Conservation (phyloP, 2,797 vertebrate genomes). For the Catamblyrhynchus diadema region DNA sequence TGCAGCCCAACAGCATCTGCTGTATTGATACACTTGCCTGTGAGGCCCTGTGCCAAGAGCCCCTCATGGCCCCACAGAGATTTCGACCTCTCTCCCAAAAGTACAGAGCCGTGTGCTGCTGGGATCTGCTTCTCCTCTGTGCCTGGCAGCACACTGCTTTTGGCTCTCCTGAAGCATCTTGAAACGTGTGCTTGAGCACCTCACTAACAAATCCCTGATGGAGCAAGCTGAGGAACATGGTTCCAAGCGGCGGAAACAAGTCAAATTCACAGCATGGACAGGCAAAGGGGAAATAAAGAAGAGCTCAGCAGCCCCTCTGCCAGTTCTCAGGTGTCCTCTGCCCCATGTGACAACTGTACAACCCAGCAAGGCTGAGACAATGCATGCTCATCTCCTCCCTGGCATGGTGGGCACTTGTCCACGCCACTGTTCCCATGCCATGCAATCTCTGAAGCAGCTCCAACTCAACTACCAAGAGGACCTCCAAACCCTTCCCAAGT, state of each 20-base stretch:
- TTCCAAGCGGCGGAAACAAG: rapidly evolving
- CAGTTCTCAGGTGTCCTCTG: background rate
- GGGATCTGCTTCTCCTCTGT: background rate
- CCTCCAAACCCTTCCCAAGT: background rate
- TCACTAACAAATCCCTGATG: rapidly evolving
- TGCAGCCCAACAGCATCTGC: background rate
- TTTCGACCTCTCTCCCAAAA: background rate
- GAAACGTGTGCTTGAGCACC: rapidly evolving
- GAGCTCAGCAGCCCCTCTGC: rapidly evolving
- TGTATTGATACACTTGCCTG: rapidly evolving
- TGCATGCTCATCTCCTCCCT: rapidly evolving
- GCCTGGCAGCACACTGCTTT: background rate
- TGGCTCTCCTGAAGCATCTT: background rate
- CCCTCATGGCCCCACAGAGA: background rate
- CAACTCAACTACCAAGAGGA: rapidly evolving
- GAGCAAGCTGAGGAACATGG: rapidly evolving
- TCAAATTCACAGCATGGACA: background rate
- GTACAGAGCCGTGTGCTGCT: rapidly evolving
- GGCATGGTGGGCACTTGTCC: rapidly evolving
- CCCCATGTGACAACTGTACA: rapidly evolving
- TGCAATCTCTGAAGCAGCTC: background rate
- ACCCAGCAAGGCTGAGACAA: rapidly evolving
- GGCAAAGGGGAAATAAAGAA: background rate
- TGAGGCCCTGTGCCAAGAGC: background rate
- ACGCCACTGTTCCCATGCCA: rapidly evolving